Base-by-base conservation (phyloP, 2,888 invertebrate species). In the Podabrus alpinus region DNA sequence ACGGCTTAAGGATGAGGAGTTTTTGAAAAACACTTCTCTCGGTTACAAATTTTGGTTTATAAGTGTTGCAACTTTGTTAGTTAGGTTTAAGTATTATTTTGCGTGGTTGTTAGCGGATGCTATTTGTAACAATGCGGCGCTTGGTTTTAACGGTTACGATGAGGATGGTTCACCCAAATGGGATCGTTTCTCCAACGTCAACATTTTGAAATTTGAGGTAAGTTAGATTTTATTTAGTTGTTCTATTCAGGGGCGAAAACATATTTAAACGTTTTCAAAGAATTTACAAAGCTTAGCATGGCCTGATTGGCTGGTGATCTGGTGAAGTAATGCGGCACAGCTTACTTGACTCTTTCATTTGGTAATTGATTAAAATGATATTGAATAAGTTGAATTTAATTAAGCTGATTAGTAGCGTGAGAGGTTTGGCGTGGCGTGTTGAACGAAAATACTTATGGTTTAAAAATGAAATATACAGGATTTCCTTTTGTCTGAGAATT, bases 61-160 rank as follows among this genome's bases (percentile, higher is more conserved):
- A 79, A 88, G 92, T 82, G 87, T 92, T 79, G 91, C 94, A 66
- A 96, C 96, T 69, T 91, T 95, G 80, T 90, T 95, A 77, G 93
- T 93, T 76, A 92, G 97, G 80, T 94, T 94, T 88, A 97, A 97
- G 89, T 98, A 98, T 89, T 98, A 98, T 88, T 95, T 97, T 86
- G 98, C 97, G n/a, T 98, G 98, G 98, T 90, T 96, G 74, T 90
- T 98, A 83, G 96, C 97, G 7, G 99, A 99, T 87, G 96, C 97
- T 1, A 94, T 98, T 80, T 97, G 97, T 87, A 98, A 98, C 87
- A 95, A 96, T 86, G 95, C 95, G 16, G 99, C 99, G 1, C 91
- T 99, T 84, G 96, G 96, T 15, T 96, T 94, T 84, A 91, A 91
- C 82, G 98, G 98, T 0, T 95, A 93, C 85, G 92, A 94, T 83